Base-by-base conservation (phyloP, 2,797 vertebrate species). In the Leucoraja ocellata region DNA sequence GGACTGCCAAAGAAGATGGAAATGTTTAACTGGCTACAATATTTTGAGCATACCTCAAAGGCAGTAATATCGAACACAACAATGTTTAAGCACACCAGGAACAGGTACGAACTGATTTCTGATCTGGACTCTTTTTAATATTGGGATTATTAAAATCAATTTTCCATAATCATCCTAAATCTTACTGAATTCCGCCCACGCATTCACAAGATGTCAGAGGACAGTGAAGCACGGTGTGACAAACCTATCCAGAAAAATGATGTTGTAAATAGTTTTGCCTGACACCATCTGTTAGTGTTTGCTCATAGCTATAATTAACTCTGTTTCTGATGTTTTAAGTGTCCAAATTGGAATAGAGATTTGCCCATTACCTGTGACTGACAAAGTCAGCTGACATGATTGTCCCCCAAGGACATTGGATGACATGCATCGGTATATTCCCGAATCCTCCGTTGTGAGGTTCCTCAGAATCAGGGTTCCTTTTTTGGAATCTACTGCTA, bases 381-480 rank as follows among this genome's bases (percentile, higher is more conserved):
- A 94, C 73, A 96, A 86, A 32, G 94, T 94, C 93, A 96, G 77
- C 21, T 95, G 94, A 80, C 97, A 97, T 63, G 94, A 95, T 0
- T 94, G 94, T 25, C 94, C 94, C 36, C 96, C 96, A 93, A 96
- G 94, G 88, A 96, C 95, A 78, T 97, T 97, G 91, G 95, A 95
- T 63, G 96, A 96, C 73, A 94, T 94, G 93, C 97, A 97, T 65
- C 93, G 95, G 93, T 97, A 97, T 16, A 94, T 96, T 54, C 96
- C 96, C 0, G 96, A 94, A n/a, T 96, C 95, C 1, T 94, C 93
- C 93, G 94, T 93, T 0, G 97, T 96, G 54, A 96, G 94, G 84
- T 97, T 97, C 78, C 94, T 95, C 93, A 97, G 94, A 7, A 96
- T 77, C 54, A 97, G 95, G 32, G 94, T 94, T 36, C 96, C 96